A percentile compares a stretch with the other conserved stretches of the same genome.
These are phyloP conservation scores for Eumerus sabulonum DNA, from an alignment of 2,888 invertebrate genomes.

Conservation along the genomic window DNA sequence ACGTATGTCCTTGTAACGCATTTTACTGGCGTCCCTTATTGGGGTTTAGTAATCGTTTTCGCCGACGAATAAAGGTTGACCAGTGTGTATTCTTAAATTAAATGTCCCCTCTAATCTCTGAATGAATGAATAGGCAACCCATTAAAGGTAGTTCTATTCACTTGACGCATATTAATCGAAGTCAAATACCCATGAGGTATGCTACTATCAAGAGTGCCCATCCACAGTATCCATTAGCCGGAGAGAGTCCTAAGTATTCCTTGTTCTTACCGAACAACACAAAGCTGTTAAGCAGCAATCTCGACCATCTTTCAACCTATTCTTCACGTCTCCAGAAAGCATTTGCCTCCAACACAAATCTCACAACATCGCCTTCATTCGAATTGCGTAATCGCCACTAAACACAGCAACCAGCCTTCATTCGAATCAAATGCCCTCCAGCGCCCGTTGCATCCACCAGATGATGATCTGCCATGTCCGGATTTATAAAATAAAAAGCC, in stretches of 20 bases:
- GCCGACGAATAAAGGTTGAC: no score
- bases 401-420: constrained; percentile 39
- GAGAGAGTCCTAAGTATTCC: neutral
- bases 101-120: no score
- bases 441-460: constrained; percentile 40
- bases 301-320: neutral
- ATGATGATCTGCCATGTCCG: constrained; percentile 32
- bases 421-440: constrained; percentile 54
- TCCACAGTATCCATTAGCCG: no score
- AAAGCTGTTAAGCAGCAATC: constrained; percentile 17
- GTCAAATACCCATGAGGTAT: no score
- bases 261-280: neutral
- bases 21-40: no score
- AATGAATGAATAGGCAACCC: no score
- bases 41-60: no score
- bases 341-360: constrained; percentile 2
- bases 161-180: no score
- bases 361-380: constrained; percentile 48
- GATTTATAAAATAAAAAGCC: constrained; percentile 3
- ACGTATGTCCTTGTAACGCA: constrained; percentile 59
- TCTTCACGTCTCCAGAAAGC: constrained; percentile 7
- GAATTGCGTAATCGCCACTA: constrained; percentile 42
- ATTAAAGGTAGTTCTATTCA: no score
- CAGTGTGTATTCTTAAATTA: no score
- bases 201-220: no score